Conservation (phyloP, 2,797 vertebrate species). For the Poecilia gillii region DNA sequence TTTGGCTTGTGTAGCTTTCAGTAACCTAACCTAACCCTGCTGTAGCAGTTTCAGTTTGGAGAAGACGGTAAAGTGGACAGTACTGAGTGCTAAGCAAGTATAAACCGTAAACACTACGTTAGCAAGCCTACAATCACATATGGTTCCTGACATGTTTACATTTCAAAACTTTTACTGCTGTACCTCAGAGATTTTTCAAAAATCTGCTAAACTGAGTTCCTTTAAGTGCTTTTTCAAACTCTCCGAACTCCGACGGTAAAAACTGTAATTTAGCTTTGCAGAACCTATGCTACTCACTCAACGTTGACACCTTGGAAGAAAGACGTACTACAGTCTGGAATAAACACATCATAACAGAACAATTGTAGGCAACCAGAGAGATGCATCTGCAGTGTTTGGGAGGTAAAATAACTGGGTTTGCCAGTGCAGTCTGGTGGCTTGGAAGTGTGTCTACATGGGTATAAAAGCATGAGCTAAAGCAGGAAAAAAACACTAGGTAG, state of each 20-base stretch:
- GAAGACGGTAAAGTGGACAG: background rate
- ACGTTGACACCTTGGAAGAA: background rate
- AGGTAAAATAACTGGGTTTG: conserved; percentile 5
- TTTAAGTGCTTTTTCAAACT: background rate
- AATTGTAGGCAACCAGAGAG: background rate
- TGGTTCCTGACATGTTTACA: background rate
- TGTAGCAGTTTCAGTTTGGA: background rate
- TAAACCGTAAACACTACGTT: background rate
- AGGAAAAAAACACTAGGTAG: background rate
- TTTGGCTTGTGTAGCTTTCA: background rate
- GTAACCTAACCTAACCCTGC: background rate
- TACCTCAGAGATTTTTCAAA: background rate
- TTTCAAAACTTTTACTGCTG: background rate
- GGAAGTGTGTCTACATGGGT: background rate
- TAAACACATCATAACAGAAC: conserved; percentile 1
- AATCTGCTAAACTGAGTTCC: background rate
- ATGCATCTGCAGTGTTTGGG: background rate
- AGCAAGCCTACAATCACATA: background rate
- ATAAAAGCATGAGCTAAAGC: background rate
- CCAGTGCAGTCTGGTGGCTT: background rate
- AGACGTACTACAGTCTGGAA: background rate
- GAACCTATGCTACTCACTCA: background rate
- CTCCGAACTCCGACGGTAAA: background rate
- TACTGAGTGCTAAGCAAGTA: background rate
- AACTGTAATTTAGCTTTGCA: conserved; percentile 4